Percentiles rank a stretch among this genome's conserved stretches.
Conservation (phyloP, 2,113 vertebrate species). For the rat (Rattus norvegicus) region GRCr8 NC_086037.1:70611501-70612000, state of each 20-base stretch:
- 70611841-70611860: too few species aligned
- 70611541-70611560: neutral
- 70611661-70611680: neutral
- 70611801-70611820: neutral
- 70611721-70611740: neutral
- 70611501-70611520: fast-evolving
- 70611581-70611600: neutral
- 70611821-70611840: too few species aligned
- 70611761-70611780: neutral
- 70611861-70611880: too few species aligned
- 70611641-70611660: fast-evolving
- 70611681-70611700: neutral
- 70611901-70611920: neutral
- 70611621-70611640: neutral
- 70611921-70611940: too few species aligned
- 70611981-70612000: neutral
- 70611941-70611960: neutral
- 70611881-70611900: neutral
- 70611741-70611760: neutral
- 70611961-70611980: neutral
- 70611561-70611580: too few species aligned
- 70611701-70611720: neutral
- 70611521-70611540: fast-evolving
- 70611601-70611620: neutral
- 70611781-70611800: neutral